A percentile compares a stretch with the other conserved stretches of the same genome.
Conservation (phyloP, 1,140 invertebrate genomes). For the Calosoma granatense region DNA sequence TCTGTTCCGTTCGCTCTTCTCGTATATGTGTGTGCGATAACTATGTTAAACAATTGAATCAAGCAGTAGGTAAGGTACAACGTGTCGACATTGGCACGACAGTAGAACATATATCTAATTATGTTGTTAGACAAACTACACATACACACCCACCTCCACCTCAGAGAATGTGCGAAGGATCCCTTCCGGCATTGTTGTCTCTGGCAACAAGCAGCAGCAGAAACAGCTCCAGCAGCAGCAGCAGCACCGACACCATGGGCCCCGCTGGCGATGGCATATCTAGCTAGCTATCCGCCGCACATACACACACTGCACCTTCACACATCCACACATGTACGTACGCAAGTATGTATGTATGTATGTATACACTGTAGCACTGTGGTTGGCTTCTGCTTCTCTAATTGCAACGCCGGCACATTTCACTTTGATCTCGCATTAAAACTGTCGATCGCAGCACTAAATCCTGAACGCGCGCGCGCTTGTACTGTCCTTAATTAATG, state of each 20-base stretch:
- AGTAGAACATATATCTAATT: constrained; percentile 1
- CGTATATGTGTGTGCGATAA: too few species aligned
- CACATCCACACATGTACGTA: too few species aligned
- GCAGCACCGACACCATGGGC: neutral
- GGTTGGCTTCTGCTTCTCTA: neutral
- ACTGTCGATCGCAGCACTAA: neutral
- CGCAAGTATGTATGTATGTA: too few species aligned
- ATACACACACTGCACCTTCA: too few species aligned
- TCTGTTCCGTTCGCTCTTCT: too few species aligned
- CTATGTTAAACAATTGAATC: neutral
- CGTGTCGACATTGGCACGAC: neutral
- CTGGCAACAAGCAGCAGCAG: neutral
- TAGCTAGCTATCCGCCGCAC: too few species aligned
- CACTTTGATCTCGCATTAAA: constrained; percentile 6
- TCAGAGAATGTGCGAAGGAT: constrained; percentile 2
- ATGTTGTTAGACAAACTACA: neutral
- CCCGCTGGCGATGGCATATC: neutral
- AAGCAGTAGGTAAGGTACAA: neutral
- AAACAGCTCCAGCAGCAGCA: neutral
- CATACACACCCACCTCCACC: neutral
- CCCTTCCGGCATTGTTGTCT: neutral
- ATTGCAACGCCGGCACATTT: neutral
- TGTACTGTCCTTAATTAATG: constrained; percentile 4
- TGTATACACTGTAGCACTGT: too few species aligned
- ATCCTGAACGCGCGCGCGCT: neutral